These are phyloP conservation scores for Nymphalis c-album DNA, from an alignment of 2,888 invertebrate genomes.

Conservation along the genomic window DNA sequence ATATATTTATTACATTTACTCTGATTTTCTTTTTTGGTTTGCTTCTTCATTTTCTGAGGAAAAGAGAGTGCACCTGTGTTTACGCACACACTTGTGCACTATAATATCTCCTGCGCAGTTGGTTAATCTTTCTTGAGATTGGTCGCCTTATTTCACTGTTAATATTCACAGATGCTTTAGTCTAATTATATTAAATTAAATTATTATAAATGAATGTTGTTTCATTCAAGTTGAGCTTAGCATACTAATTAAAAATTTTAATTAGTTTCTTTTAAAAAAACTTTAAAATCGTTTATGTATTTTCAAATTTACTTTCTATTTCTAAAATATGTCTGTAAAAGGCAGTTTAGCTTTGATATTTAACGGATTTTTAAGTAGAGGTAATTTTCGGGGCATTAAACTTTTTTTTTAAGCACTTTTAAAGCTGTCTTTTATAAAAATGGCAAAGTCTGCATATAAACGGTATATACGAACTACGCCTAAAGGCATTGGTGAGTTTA, in stretches of 20 bases:
- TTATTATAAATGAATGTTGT: constrained; percentile 13
- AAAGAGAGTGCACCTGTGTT: no score
- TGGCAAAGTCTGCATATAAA: neutral
- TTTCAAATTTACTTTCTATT: neutral
- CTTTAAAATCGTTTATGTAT: neutral
- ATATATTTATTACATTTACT: no score
- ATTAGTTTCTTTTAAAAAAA: neutral
- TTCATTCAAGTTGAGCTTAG: constrained; percentile 6
- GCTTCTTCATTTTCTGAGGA: no score
- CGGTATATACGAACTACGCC: neutral
- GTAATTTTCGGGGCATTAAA: neutral
- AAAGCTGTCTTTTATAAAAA: neutral
- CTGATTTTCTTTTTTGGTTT: no score
- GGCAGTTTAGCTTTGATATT: neutral
- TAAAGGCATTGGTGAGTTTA: neutral
- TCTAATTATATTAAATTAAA: neutral
- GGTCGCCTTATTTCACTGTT: neutral
- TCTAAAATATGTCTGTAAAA: neutral
- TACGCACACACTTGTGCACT: no score
- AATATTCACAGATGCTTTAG: neutral
- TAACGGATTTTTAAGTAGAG: neutral
- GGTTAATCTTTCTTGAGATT: no score
- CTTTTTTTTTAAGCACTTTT: no score
- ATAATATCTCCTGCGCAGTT: no score
- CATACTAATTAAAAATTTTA: constrained; percentile 24